Conservation (phyloP, 2,797 vertebrate genomes). For the Darevskia mixta region DNA sequence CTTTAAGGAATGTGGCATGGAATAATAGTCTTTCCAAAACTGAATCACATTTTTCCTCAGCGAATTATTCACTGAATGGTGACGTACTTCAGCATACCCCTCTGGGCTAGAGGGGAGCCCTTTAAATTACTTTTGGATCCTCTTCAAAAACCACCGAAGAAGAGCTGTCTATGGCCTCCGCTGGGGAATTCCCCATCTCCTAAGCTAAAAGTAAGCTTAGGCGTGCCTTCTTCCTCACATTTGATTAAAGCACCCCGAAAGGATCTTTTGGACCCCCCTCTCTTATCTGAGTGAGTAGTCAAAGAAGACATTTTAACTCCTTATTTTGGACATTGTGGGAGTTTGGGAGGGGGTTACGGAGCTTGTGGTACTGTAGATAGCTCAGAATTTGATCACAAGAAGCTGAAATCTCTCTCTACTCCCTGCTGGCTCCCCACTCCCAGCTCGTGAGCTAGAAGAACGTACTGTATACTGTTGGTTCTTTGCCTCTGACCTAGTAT, state of each 20-base stretch:
- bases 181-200: slow-evolving; percentile 82
- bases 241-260: slow-evolving; percentile 58
- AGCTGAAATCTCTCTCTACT: neutral
- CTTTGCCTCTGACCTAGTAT: neutral
- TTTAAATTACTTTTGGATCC: slow-evolving; percentile 74
- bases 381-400: neutral
- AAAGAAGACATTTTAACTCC: neutral
- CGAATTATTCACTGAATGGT: slow-evolving; percentile 59
- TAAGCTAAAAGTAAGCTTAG: slow-evolving; percentile 76
- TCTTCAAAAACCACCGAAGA: slow-evolving; percentile 67
- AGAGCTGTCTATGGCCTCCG: slow-evolving; percentile 75
- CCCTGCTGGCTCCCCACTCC: neutral
- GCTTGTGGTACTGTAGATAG: neutral
- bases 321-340: neutral
- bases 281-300: slow-evolving; percentile 71
- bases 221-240: slow-evolving; percentile 72
- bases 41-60: slow-evolving; percentile 39
- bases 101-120: slow-evolving; percentile 65
- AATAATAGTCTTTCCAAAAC: slow-evolving; percentile 37
- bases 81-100: slow-evolving; percentile 35
- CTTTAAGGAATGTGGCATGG: slow-evolving; percentile 28
- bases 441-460: neutral
- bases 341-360: neutral
- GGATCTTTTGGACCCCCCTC: neutral
- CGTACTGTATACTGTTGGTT: neutral